These are phyloP conservation scores for Microcebus ravelobensis DNA, from an alignment of 2,113 vertebrate species.

Conservation along the genomic window DNA sequence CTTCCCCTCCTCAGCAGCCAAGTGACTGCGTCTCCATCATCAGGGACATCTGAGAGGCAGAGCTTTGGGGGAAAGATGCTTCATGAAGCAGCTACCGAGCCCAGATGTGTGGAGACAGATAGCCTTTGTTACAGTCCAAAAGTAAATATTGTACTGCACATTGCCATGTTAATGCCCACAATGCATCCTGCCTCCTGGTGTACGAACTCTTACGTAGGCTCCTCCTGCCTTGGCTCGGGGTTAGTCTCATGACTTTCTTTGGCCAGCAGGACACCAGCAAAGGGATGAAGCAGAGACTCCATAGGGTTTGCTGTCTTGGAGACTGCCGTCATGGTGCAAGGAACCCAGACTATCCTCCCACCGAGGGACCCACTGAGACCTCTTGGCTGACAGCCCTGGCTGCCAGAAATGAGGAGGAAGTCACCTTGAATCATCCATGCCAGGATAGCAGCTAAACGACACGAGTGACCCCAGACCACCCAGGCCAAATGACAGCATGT, in stretches of 20 bases:
- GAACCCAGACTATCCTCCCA: neutral
- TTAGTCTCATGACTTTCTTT: neutral
- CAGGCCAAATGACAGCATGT: neutral
- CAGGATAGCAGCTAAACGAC: neutral
- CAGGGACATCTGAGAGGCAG: neutral
- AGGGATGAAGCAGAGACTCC: neutral
- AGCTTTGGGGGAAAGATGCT: neutral
- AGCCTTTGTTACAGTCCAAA: neutral
- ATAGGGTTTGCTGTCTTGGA: neutral
- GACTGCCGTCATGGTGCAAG: neutral
- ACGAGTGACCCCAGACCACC: neutral
- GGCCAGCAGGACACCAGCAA: neutral
- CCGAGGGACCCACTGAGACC: neutral
- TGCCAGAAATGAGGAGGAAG: neutral
- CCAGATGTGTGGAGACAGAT: accelerated
- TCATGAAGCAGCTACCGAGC: neutral
- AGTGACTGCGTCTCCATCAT: neutral
- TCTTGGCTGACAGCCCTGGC: neutral
- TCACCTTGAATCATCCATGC: neutral
- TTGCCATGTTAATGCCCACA: accelerated
- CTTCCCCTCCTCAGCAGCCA: neutral
- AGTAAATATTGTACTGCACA: accelerated
- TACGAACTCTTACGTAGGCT: neutral
- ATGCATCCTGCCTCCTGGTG: neutral
- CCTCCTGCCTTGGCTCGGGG: neutral